Percentiles rank a stretch among this genome's conserved stretches.
These are phyloP conservation scores for Noctua janthina DNA, from an alignment of 2,888 invertebrate genomes.

Conservation along the genomic window DNA sequence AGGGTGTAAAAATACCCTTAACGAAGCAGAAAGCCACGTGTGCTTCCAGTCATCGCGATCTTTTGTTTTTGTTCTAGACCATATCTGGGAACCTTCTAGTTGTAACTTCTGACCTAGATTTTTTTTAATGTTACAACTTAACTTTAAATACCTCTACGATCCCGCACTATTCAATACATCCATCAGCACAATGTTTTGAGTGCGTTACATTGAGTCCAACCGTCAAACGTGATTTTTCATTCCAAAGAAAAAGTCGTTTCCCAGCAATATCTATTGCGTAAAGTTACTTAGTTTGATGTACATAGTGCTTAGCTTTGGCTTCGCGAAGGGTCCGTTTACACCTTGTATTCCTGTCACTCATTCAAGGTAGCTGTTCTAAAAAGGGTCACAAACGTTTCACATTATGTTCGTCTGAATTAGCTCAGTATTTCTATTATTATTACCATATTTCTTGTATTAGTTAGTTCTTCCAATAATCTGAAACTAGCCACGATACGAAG, in stretches of 20 bases:
- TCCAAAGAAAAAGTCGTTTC: too few species aligned
- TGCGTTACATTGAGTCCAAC: too few species aligned
- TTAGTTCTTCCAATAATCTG: background rate
- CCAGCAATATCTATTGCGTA: too few species aligned
- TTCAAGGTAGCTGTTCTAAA: background rate
- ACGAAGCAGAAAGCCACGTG: background rate
- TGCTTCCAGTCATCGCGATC: background rate
- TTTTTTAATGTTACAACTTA: too few species aligned
- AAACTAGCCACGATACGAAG: background rate
- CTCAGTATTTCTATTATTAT: background rate
- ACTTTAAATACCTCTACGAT: too few species aligned
- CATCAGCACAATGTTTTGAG: too few species aligned
- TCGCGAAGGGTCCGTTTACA: background rate
- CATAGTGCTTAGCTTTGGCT: background rate
- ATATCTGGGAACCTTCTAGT: background rate
- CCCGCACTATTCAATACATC: too few species aligned
- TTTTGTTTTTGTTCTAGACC: background rate
- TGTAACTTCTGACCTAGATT: background rate
- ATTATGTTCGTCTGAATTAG: background rate
- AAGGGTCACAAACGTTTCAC: too few species aligned
- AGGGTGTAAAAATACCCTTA: background rate
- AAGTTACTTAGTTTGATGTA: background rate
- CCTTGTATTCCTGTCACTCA: background rate
- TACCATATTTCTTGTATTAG: background rate
- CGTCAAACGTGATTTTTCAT: too few species aligned